Evolutionary conservation across 2,797 vertebrate species (phyloP), one percentile per base, ranked within the genome.

Genomic region (Delichon dasypus): DNA sequence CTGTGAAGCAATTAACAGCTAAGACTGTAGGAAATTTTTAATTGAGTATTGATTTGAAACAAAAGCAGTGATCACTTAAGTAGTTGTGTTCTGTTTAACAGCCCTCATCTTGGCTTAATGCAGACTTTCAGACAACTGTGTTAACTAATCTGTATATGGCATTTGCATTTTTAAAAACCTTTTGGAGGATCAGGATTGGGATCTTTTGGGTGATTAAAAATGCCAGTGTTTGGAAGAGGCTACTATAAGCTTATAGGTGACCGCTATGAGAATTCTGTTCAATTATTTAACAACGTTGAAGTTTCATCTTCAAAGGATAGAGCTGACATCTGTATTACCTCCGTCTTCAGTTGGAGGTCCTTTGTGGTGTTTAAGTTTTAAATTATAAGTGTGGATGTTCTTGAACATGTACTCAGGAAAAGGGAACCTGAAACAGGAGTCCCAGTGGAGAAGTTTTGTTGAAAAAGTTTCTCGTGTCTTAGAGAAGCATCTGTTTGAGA

Each of bases 1-100:
- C 84, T 92, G 65, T 85, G 84, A 93, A 93, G 85, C 91, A 97
- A 92, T 96, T 97, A 97, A 95, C 94, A 89, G 53, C 74, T 66
- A 94, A 90, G 94, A 91, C 58, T 88, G 48, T 18, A 89, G 94
- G 96, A 97, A 97, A 93, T 95, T 91, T 96, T 97, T 98, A 97
- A 97, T 88, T 95, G 89, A 85, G 81, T 97, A 97, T 97, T 97
- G 97, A 97, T 97, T 97, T 96, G 92, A 96, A 94, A 65, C 90
- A 89, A 94, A 97, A 71, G 36, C 77, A 73, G 65, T 95, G 71
- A 84, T 96, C 78, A 42, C 74, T 91, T 92, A 89, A 95, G 79
- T 42, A 67, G 65, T 19, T 94, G 77, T 51, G 27, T 83, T 96
- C 60, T 95, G 94, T 94, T 91, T 92, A 96, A 92, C 51, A 55